Conservation (phyloP, 1,140 invertebrate species). For the Nixonia krombeini region DNA sequence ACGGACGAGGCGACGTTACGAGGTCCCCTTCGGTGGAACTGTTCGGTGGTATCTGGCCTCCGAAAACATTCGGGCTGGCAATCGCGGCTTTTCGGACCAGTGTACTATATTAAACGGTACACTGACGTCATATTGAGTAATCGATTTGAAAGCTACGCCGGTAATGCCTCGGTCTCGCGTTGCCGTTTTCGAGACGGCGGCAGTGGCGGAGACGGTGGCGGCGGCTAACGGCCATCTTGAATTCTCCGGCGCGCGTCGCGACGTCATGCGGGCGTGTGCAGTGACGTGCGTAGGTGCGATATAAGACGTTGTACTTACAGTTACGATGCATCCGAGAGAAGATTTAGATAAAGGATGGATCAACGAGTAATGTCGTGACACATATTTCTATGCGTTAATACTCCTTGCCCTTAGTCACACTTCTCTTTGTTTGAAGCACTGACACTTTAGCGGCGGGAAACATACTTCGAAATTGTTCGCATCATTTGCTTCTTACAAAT, state of each 20-base stretch:
- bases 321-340: not conserved
- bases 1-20: too few relatives aligned
- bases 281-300: conserved; percentile 15
- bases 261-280: not conserved
- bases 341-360: too few relatives aligned
- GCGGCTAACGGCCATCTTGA: conserved; percentile 32
- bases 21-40: too few relatives aligned
- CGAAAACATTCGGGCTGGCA: not conserved
- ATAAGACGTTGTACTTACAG: not conserved
- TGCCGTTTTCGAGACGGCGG: conserved; percentile 23
- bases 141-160: conserved; percentile 33
- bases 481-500: too few relatives aligned
- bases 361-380: too few relatives aligned
- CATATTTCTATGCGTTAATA: too few relatives aligned
- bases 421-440: too few relatives aligned
- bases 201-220: too few relatives aligned
- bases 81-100: conserved; percentile 9
- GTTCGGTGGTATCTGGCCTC: too few relatives aligned
- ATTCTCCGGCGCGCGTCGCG: conserved; percentile 19
- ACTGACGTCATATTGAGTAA: conserved; percentile 31
- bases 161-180: conserved; percentile 14
- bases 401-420: too few relatives aligned
- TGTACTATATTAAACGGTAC: conserved; percentile 17
- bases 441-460: too few relatives aligned
- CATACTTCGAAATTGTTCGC: too few relatives aligned